These are phyloP conservation scores for Heliothis peltigera DNA, from an alignment of 2,888 invertebrate genomes.

Conservation along the genomic window DNA sequence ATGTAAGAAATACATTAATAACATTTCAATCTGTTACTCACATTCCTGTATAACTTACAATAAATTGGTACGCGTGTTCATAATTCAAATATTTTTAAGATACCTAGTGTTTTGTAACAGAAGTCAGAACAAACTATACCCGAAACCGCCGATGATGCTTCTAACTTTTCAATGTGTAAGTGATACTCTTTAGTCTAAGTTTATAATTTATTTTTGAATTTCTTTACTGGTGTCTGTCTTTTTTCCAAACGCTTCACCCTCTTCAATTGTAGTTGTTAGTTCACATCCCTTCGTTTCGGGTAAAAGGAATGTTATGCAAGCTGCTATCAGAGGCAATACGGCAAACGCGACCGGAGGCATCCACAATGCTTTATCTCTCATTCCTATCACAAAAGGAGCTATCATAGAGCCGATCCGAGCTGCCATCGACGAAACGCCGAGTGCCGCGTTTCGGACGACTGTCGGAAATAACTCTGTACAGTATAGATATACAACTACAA, in stretches of 20 bases:
- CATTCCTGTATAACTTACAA: constrained; percentile 1
- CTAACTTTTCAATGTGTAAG: neutral
- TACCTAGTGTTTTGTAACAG: too few species aligned
- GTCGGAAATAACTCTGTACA: constrained; percentile 97
- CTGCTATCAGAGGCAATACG: constrained; percentile 90
- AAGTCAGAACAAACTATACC: neutral
- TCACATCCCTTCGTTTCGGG: constrained; percentile 95
- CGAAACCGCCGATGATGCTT: neutral
- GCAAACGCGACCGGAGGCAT: constrained; percentile 93
- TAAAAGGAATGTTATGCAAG: constrained; percentile 89
- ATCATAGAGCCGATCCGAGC: constrained; percentile 96
- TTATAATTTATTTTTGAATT: neutral
- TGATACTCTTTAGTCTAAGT: too few species aligned
- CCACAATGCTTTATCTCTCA: constrained; percentile 87
- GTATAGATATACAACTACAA: constrained; percentile 96
- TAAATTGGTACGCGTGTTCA: neutral
- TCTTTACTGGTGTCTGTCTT: constrained; percentile 26
- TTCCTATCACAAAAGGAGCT: constrained; percentile 94
- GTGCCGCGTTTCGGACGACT: constrained; percentile 95
- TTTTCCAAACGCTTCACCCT: constrained; percentile 91
- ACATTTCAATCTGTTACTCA: neutral
- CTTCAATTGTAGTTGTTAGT: constrained; percentile 94
- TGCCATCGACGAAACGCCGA: constrained; percentile 97
- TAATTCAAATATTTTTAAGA: too few species aligned
- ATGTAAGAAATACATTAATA: constrained; percentile 7